Evolutionary conservation across 2,888 invertebrate species (phyloP).

Genomic region (Pandemis corylana): DNA sequence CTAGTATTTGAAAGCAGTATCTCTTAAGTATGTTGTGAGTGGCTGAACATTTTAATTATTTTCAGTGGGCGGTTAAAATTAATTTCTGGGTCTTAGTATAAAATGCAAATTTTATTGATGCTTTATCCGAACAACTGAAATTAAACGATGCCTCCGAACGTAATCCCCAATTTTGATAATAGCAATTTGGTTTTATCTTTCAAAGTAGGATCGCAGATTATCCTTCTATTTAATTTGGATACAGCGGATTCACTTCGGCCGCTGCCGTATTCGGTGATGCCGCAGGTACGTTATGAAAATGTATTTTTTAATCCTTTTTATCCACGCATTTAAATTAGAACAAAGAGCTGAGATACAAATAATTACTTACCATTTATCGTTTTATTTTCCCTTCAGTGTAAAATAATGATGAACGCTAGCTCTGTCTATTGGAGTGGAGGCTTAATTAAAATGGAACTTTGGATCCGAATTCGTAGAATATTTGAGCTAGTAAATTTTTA

Average conservation of each 20-base stretch:
- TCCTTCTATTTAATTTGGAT: slow-evolving; percentile 46
- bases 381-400: background rate
- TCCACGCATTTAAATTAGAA: background rate
- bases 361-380: background rate
- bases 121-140: slow-evolving; percentile 47
- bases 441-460: no score
- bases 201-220: slow-evolving; percentile 44
- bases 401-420: no score
- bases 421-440: no score
- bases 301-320: background rate
- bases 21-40: background rate
- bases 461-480: no score
- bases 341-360: background rate
- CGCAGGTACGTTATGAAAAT: background rate
- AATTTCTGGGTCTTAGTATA: slow-evolving; percentile 40
- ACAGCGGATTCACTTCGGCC: slow-evolving; percentile 17
- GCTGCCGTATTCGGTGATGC: background rate
- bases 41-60: slow-evolving; percentile 24
- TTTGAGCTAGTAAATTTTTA: no score
- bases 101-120: slow-evolving; percentile 47
- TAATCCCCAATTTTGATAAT: slow-evolving; percentile 47
- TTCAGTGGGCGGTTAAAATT: slow-evolving; percentile 38
- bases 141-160: slow-evolving; percentile 42
- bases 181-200: slow-evolving; percentile 46
- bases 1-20: background rate